Conservation (phyloP, 2,113 vertebrate genomes). For the Microtus oregoni region DNA sequence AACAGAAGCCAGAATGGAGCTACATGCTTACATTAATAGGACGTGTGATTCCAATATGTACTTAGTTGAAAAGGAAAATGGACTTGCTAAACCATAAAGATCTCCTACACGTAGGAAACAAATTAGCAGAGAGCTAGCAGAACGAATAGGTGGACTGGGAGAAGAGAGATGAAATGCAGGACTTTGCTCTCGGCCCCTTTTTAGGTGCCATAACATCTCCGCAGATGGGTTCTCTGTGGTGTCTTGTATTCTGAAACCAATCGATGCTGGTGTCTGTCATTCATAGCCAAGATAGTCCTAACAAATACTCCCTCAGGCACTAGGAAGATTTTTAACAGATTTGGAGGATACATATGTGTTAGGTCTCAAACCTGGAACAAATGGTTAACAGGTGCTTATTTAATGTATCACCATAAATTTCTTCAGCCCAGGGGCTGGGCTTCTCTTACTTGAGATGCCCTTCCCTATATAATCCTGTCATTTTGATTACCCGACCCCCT, state of each 20-base stretch:
- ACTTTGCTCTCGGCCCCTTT: neutral
- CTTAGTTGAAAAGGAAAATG: constrained; percentile 1
- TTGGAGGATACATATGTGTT: neutral
- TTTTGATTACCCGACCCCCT: neutral
- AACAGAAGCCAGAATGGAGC: neutral
- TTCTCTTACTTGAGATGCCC: neutral
- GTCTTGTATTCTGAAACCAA: neutral
- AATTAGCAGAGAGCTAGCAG: neutral
- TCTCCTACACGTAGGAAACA: neutral
- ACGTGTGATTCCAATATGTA: neutral
- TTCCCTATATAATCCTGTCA: neutral
- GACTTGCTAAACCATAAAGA: neutral
- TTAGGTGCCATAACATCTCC: neutral
- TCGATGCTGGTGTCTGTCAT: neutral
- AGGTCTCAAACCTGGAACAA: neutral
- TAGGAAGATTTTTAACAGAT: neutral
- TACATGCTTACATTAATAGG: neutral
- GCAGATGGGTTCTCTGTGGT: neutral
- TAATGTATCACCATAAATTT: neutral
- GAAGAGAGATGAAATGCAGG: neutral
- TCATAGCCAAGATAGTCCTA: neutral
- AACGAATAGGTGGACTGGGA: neutral
- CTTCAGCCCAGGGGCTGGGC: neutral
- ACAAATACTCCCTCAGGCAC: neutral
- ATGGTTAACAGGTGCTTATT: neutral